Conservation (phyloP, 2,888 invertebrate genomes). For the Hyalella azteca region DNA sequence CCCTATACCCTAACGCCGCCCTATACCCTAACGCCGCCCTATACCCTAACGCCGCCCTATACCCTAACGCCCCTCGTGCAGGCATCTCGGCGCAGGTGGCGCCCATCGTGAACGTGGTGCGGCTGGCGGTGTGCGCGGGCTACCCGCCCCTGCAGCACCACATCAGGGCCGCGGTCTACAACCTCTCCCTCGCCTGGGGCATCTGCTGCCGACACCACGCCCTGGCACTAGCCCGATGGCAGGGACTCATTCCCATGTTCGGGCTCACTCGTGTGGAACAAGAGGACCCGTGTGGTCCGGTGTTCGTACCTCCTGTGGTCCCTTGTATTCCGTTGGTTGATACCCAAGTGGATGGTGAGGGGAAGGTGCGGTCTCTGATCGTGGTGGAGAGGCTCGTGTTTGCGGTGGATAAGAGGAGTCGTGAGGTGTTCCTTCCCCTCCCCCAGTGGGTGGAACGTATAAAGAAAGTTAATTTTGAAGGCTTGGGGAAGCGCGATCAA, state of each 20-base stretch:
- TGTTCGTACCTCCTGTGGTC: constrained; percentile 18
- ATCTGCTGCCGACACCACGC: constrained; percentile 31
- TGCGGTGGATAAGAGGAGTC: constrained; percentile 14
- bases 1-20: too few relatives aligned
- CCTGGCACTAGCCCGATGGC: constrained; percentile 11
- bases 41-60: background rate
- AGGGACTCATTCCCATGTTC: constrained; percentile 1
- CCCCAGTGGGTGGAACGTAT: constrained; percentile 27
- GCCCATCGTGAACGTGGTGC: constrained; percentile 32
- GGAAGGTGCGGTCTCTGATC: constrained; percentile 5
- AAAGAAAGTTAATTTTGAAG: background rate
- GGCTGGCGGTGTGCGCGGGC: constrained; percentile 31
- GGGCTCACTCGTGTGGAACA: too few relatives aligned
- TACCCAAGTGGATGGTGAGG: too few relatives aligned
- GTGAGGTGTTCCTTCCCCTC: constrained; percentile 22
- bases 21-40: too few relatives aligned
- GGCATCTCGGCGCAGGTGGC: constrained; percentile 13
- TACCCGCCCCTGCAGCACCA: constrained; percentile 3
- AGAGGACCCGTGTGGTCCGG: too few relatives aligned
- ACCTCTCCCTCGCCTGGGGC: constrained; percentile 28
- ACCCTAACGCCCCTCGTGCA: background rate
- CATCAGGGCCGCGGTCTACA: constrained; percentile 21
- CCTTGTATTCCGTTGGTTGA: background rate
- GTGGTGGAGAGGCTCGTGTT: constrained; percentile 21
- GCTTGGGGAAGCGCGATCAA: background rate